phyloP scores from a whole-genome alignment of 2,113 vertebrate species.

The Peromyscus maniculatus region DNA sequence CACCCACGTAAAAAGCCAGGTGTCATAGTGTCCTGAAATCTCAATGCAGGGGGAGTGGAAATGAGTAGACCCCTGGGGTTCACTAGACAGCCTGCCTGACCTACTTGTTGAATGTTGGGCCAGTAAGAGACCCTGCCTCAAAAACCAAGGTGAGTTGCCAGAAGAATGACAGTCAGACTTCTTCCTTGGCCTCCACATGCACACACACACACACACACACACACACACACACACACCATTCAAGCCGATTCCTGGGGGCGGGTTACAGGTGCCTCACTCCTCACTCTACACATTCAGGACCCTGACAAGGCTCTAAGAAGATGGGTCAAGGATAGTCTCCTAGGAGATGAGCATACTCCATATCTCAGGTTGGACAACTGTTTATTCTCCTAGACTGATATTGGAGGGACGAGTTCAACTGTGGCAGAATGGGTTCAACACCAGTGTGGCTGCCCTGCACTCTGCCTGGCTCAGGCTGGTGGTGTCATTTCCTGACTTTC shows the following conservation, averaged over 20 bases:
- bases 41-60: neutral
- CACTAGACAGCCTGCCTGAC: neutral
- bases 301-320: neutral
- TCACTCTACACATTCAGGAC: neutral
- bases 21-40: neutral
- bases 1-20: neutral
- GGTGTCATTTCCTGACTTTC: conserved; percentile 56
- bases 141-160: neutral
- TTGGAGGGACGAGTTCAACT: neutral
- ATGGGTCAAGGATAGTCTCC: neutral
- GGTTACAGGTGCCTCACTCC: neutral
- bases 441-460: neutral
- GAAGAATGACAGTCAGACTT: neutral
- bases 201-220: too few relatives aligned
- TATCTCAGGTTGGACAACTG: neutral
- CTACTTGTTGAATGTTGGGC: neutral
- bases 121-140: neutral
- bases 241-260: neutral
- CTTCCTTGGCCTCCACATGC: neutral
- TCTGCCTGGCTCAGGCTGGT: neutral
- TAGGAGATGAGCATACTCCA: neutral
- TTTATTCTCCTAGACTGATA: neutral
- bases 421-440: neutral
- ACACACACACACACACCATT: neutral
- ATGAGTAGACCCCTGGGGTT: neutral